Conservation (phyloP, 2,113 vertebrate species). For the Leptobrachium ailaonicum region DNA sequence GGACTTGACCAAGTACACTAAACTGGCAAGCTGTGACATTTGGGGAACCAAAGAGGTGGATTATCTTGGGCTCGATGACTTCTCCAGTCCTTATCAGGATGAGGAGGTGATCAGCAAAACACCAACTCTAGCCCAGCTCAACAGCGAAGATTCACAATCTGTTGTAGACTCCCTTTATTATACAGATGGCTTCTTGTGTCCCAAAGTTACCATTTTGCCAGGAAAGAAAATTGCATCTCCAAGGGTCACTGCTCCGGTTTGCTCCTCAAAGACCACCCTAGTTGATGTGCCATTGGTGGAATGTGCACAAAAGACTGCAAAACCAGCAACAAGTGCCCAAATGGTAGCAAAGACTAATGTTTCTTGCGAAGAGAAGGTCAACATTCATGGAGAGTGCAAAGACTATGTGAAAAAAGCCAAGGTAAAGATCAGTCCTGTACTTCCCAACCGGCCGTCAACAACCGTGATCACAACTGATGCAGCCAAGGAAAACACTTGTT, state of each 20-base stretch:
- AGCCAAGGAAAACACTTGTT: conserved; percentile 75
- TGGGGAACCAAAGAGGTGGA: conserved; percentile 99
- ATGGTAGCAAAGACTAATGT: conserved; percentile 82
- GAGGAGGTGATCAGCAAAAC: conserved; percentile 95
- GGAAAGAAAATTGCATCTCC: conserved; percentile 76
- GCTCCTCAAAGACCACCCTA: conserved; percentile 77
- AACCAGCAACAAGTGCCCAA: conserved; percentile 87
- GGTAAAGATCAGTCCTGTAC: conserved; percentile 81
- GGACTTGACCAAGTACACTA: conserved; percentile 96
- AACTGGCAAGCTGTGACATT: conserved; percentile 95
- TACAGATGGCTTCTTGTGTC: conserved; percentile 77
- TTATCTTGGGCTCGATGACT: conserved; percentile 94
- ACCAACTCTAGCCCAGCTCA: conserved; percentile 94
- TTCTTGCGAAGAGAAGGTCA: conserved; percentile 71
- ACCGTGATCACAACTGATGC: conserved; percentile 66
- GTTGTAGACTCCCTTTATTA: conserved; percentile 92
- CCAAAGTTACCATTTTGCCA: conserved; percentile 72
- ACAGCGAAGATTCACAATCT: conserved; percentile 95
- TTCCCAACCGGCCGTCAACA: conserved; percentile 61
- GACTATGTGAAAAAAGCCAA: conserved; percentile 96
- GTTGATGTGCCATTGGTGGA: conserved; percentile 75
- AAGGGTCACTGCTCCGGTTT: conserved; percentile 74
- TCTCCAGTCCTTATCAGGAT: conserved; percentile 97
- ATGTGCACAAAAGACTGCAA: conserved; percentile 84
- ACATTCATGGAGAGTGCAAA: conserved; percentile 75